phyloP scores from a whole-genome alignment of 2,888 invertebrate species.

The Neuroscelio doddi region DNA sequence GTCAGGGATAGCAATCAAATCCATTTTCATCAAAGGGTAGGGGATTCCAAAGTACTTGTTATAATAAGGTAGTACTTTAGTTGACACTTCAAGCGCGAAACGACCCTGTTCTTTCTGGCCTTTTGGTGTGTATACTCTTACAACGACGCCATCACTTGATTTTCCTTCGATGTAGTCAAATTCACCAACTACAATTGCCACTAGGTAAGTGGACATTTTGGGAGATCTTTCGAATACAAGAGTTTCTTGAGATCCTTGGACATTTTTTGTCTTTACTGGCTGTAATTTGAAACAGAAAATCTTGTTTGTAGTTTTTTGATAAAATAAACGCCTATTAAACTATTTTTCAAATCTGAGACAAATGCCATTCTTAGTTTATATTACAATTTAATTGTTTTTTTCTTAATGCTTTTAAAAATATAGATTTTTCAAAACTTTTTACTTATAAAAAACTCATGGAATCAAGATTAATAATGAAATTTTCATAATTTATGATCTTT shows the following conservation, averaged over 20 bases:
- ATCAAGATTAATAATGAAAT: too few relatives aligned
- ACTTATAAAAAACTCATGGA: too few relatives aligned
- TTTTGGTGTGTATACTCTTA: conserved; percentile 89
- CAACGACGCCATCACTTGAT: conserved; percentile 86
- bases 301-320: too few relatives aligned
- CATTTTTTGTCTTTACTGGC: conserved; percentile 22
- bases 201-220: conserved; percentile 36
- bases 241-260: conserved; percentile 4
- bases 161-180: conserved; percentile 93
- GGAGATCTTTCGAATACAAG: conserved; percentile 48
- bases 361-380: too few relatives aligned
- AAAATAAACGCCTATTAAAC: too few relatives aligned
- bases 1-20: conserved; percentile 96
- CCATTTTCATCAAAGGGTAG: conserved; percentile 96
- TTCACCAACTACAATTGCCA: conserved; percentile 79
- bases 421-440: too few relatives aligned
- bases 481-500: too few relatives aligned
- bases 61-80: conserved; percentile 93
- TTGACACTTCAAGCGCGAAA: conserved; percentile 94
- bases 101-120: conserved; percentile 93
- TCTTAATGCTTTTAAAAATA: too few relatives aligned
- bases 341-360: too few relatives aligned
- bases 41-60: conserved; percentile 95
- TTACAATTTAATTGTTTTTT: too few relatives aligned
- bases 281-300: too few relatives aligned